Conservation (phyloP, 2,888 invertebrate genomes). For the Drosophila cracens region DNA sequence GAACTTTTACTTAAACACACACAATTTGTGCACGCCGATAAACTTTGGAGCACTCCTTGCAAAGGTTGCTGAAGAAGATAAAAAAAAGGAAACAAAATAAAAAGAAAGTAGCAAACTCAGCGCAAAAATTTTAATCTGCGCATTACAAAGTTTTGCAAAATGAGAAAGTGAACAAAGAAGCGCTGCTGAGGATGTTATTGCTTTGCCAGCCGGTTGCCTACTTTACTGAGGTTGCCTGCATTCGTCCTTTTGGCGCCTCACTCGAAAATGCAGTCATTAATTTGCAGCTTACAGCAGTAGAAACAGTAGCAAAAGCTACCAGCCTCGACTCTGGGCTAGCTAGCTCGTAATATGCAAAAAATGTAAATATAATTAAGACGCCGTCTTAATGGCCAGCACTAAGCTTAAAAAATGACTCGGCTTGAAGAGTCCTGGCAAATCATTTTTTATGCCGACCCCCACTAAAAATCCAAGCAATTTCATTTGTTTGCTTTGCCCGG, state of each 20-base stretch:
- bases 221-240: constrained; percentile 26
- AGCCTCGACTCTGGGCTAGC: constrained; percentile 11
- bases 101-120: constrained; percentile 63
- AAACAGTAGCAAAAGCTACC: constrained; percentile 14
- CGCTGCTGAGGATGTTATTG: constrained; percentile 9
- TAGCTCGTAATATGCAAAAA: constrained; percentile 54
- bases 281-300: constrained; percentile 66
- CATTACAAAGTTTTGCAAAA: constrained; percentile 68
- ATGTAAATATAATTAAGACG: constrained; percentile 67
- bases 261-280: constrained; percentile 76
- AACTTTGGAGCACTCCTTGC: constrained; percentile 54
- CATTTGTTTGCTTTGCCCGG: constrained; percentile 60
- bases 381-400: constrained; percentile 42
- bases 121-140: constrained; percentile 72
- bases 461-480: constrained; percentile 49
- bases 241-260: constrained; percentile 46
- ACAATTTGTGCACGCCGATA: constrained; percentile 42
- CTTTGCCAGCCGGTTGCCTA: constrained; percentile 6
- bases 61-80: constrained; percentile 15
- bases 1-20: constrained; percentile 66
- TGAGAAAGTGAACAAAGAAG: constrained; percentile 54
- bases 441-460: constrained; percentile 44
- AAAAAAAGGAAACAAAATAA: neutral
- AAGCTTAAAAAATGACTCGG: constrained; percentile 62
- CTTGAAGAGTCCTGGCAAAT: constrained; percentile 21